Conservation (phyloP, 30 jellyfish, hydroid and myxozoan species). For the Catostylus mosaicus region DNA sequence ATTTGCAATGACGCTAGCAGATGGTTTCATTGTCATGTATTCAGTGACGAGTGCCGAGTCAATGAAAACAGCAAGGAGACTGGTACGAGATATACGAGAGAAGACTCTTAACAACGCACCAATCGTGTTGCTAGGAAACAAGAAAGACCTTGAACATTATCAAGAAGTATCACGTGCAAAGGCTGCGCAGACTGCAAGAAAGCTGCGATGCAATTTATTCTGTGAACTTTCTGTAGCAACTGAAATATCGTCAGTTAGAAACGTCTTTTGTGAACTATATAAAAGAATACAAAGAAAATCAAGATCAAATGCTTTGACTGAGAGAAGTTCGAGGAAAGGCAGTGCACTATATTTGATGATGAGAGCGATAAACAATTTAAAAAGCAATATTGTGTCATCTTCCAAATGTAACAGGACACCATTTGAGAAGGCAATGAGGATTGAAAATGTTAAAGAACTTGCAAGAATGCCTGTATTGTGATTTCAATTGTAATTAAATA, state of each 20-base stretch:
- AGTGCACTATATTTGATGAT: constrained; percentile 54
- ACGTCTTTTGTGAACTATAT: constrained; percentile 58
- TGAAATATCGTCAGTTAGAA: constrained; percentile 71
- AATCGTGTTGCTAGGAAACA: constrained; percentile 65
- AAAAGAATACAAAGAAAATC: constrained; percentile 48
- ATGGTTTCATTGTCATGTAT: constrained; percentile 69
- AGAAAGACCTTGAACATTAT: constrained; percentile 61
- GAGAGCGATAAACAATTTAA: constrained; percentile 44
- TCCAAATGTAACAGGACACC: constrained; percentile 13
- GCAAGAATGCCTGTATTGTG: constrained; percentile 50
- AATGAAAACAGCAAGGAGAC: constrained; percentile 48
- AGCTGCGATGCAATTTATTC: constrained; percentile 57
- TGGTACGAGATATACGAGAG: constrained; percentile 61
- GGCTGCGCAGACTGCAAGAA: constrained; percentile 59
- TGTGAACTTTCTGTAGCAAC: constrained; percentile 84
- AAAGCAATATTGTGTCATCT: constrained; percentile 35
- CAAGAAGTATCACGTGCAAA: constrained; percentile 64
- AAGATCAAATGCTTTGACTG: constrained; percentile 20
- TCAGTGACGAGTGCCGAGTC: constrained; percentile 61
- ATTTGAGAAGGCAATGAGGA: constrained; percentile 38
- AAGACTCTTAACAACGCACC: constrained; percentile 50
- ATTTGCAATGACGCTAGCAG: constrained; percentile 63
- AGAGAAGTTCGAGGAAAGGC: constrained; percentile 35
- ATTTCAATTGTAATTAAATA: too few species aligned
- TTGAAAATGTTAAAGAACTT: constrained; percentile 31